Conservation (phyloP, 2,888 invertebrate genomes). For the Caenorhabditis plicata region DNA sequence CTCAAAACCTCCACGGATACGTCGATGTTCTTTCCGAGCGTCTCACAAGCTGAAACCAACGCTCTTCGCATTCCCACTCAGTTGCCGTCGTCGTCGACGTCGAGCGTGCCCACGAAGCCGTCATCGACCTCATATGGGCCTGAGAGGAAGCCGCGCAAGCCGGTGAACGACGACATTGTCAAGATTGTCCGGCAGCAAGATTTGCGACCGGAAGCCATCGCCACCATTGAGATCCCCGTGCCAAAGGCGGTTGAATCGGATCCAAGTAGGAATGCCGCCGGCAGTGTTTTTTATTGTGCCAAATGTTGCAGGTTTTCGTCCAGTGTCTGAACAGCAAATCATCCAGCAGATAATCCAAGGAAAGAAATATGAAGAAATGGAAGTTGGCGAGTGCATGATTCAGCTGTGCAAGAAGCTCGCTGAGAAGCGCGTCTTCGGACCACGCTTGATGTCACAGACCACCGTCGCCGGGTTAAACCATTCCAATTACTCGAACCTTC, state of each 20-base stretch:
- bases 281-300: not conserved
- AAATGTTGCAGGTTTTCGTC: constrained; percentile 55
- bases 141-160: constrained; percentile 38
- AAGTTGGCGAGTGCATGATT: constrained; percentile 61
- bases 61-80: not conserved
- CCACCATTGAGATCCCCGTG: constrained; percentile 60
- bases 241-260: constrained; percentile 58
- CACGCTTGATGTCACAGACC: constrained; percentile 63
- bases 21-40: constrained; percentile 2
- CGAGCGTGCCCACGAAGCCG: not conserved
- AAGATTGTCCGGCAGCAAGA: constrained; percentile 58
- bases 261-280: constrained; percentile 43
- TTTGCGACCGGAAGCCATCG: constrained; percentile 48
- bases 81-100: not conserved
- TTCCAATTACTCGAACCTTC: constrained; percentile 64
- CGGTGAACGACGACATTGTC: constrained; percentile 59
- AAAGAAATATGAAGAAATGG: constrained; percentile 60
- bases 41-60: constrained; percentile 1
- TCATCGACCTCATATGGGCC: constrained; percentile 5
- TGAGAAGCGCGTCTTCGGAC: constrained; percentile 65
- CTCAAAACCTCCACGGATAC: constrained; percentile 9
- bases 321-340: constrained; percentile 61
- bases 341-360: constrained; percentile 59
- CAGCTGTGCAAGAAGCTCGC: constrained; percentile 65
- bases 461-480: constrained; percentile 65